Percentiles rank a stretch among this genome's conserved stretches.
Evolutionary conservation across 2,113 vertebrate genomes (phyloP).

Genomic region (Toxostoma redivivum): DNA sequence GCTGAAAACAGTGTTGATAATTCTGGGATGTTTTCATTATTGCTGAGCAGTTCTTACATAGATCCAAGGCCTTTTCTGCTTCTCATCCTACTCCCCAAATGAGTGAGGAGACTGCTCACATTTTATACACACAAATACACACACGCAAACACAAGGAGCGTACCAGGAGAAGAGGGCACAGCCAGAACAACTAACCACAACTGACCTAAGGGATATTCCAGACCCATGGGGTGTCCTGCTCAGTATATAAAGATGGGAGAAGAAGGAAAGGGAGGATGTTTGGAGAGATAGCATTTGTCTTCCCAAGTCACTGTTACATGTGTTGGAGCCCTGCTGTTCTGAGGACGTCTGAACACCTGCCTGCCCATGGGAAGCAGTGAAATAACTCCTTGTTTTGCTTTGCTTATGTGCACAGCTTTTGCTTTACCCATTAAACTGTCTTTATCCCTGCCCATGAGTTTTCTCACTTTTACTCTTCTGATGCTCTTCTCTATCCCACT

Average conservation of each 20-base stretch:
- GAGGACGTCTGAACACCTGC: neutral
- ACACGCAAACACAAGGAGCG: too few species aligned
- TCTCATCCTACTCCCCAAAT: neutral
- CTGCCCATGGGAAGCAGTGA: neutral
- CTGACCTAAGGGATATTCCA: neutral
- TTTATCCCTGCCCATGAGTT: neutral
- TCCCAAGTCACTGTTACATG: accelerated
- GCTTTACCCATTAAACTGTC: neutral
- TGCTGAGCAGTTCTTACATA: neutral
- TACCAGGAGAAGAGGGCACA: neutral
- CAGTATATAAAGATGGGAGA: neutral
- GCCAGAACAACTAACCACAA: neutral
- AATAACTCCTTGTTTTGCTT: neutral
- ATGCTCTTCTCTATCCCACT: neutral
- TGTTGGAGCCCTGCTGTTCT: neutral
- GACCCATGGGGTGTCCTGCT: neutral
- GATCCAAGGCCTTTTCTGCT: neutral
- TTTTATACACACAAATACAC: too few species aligned
- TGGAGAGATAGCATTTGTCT: accelerated
- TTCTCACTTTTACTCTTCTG: neutral
- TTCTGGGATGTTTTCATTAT: neutral
- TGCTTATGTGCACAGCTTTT: neutral
- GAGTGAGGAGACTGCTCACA: too few species aligned
- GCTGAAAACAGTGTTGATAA: neutral
- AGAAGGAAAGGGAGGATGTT: neutral